Evolutionary conservation across 2,888 invertebrate species (phyloP), one percentile per base, ranked within the genome.

Genomic region (Pandemis cinnamomeana): DNA sequence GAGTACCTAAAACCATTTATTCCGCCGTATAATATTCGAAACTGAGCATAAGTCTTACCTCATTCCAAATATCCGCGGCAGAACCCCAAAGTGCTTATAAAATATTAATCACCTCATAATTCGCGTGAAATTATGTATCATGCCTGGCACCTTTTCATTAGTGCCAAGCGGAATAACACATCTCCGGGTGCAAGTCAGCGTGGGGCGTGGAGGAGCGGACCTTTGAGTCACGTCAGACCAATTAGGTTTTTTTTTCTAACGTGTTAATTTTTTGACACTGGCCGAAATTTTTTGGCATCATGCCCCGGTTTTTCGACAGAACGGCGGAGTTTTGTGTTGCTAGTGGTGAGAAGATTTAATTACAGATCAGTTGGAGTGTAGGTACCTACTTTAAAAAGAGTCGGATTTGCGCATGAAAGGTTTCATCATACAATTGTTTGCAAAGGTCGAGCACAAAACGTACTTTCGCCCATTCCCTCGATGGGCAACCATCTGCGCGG

Each of bases 71-170:
- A 5, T 61, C 7, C 46, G 2, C 11, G 4, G 27, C 27, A 61
- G 46, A 55, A 55, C 63, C 53, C 63, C 58, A 74, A 67, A 27
- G 61, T 71, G 27, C 27, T 58, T 58, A 10, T 58, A 58, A 58
- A 74, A 63, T 78, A 79, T 80, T 87, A 89, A 89, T 89, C 83
- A 83, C 72, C 76, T 85, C 87, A 83, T 91, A 88, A 93, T 89
- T 83, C 75, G 84, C 91, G 87, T 93, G 92, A 93, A 93, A 93
- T 93, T 89, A 88, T 85, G 79, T 83, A 87, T 78, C 79, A 78
- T 79, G 80, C 42, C 80, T 83, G 78, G 81, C 90, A 88, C 85
- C 86, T 86, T 79, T 82, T 87, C 89, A 93, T 92, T 91, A 77
- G 77, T 11, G 58, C 8, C 11, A 27, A 58, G 75, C 75, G 78